Conservation (phyloP, 2,113 vertebrate genomes). For the Lota lota region DNA sequence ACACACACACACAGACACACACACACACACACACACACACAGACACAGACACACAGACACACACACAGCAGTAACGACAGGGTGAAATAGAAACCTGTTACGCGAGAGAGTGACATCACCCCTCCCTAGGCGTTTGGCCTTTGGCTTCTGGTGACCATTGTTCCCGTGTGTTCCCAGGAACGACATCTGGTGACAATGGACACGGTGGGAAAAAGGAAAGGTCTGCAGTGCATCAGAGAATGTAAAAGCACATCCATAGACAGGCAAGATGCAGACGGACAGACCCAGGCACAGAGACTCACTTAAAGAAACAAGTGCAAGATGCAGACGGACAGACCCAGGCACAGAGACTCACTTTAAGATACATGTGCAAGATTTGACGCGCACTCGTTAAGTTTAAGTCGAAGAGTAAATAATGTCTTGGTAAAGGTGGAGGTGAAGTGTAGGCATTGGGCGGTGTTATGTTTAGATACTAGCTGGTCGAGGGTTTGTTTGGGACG, state of each 20-base stretch:
- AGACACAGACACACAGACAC: not conserved
- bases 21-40: not conserved
- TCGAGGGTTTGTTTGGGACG: too few relatives aligned
- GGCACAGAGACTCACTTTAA: not conserved
- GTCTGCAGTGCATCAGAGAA: slow-evolving; percentile 8
- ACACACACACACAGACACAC: not conserved
- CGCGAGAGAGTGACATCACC: slow-evolving; percentile 48
- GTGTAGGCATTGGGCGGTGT: too few relatives aligned
- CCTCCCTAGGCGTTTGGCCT: slow-evolving; percentile 55
- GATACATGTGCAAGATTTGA: slow-evolving; percentile 4
- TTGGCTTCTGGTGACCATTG: slow-evolving; percentile 69
- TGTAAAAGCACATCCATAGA: slow-evolving; percentile 17
- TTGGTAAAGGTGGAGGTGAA: too few relatives aligned
- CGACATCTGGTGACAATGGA: slow-evolving; percentile 73
- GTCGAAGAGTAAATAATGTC: too few relatives aligned
- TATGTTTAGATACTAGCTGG: too few relatives aligned
- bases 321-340: not conserved
- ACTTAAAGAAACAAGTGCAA: not conserved
- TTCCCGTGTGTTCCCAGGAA: slow-evolving; percentile 70
- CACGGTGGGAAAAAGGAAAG: slow-evolving; percentile 43
- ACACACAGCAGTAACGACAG: slow-evolving; percentile 27
- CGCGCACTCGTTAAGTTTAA: not conserved
- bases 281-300: not conserved
- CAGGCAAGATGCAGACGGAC: slow-evolving; percentile 1
- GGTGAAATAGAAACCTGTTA: slow-evolving; percentile 53